Evolutionary conservation across 2,113 vertebrate genomes (phyloP).

Genomic region (Melanocharis versteri): DNA sequence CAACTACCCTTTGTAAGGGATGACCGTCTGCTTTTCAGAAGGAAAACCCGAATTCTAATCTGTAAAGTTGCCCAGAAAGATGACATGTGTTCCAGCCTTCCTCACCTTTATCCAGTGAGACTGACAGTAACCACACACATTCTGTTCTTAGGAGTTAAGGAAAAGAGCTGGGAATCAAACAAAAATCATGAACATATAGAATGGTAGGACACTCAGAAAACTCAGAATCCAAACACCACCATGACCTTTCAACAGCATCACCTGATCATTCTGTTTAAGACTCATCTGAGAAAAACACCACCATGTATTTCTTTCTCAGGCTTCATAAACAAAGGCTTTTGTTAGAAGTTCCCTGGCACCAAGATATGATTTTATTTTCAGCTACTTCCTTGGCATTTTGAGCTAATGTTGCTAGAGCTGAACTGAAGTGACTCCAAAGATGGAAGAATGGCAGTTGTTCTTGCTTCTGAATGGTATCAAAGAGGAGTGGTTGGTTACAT

Average conservation of each 20-base stretch:
- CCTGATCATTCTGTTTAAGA: neutral
- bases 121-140: neutral
- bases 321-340: neutral
- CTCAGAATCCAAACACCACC: neutral
- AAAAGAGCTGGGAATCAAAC: neutral
- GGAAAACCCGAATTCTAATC: neutral
- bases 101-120: neutral
- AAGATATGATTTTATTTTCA: neutral
- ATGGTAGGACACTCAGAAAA: neutral
- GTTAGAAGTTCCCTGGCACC: neutral
- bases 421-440: neutral
- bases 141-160: neutral
- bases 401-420: neutral
- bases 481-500: neutral
- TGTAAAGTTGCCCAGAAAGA: neutral
- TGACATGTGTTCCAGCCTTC: neutral
- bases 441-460: neutral
- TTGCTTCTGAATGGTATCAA: neutral
- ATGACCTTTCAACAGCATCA: neutral
- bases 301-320: neutral
- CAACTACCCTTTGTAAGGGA: neutral
- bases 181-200: neutral
- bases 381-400: neutral
- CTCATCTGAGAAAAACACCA: neutral
- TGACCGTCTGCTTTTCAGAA: neutral